Evolutionary conservation across 1,140 invertebrate genomes (phyloP).

Genomic region (Daktulosphaira vitifoliae): DNA sequence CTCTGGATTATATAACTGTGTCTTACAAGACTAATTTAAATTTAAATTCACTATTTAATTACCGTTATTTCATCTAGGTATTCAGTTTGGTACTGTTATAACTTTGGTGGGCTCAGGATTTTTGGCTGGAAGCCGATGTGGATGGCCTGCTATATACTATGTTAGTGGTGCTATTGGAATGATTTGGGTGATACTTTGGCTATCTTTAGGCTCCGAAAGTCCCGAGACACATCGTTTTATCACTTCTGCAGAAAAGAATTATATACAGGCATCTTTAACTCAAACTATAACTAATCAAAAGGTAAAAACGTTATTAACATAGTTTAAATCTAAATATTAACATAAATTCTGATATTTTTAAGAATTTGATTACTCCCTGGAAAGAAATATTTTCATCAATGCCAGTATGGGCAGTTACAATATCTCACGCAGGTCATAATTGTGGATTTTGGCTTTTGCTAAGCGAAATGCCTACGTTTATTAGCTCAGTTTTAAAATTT

Average conservation of each 20-base stretch:
- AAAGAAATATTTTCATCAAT: constrained; percentile 39
- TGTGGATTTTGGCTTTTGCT: constrained; percentile 86
- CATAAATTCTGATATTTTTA: no score
- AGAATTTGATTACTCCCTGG: constrained; percentile 41
- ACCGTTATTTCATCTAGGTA: constrained; percentile 17
- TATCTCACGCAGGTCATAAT: constrained; percentile 53
- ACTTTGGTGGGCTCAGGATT: constrained; percentile 56
- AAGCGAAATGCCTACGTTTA: constrained; percentile 82
- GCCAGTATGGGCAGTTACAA: constrained; percentile 52
- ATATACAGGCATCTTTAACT: constrained; percentile 36
- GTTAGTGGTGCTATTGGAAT: constrained; percentile 56
- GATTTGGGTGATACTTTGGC: constrained; percentile 54
- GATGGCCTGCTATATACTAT: constrained; percentile 74
- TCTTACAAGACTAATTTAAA: no score
- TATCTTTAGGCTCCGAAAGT: constrained; percentile 53
- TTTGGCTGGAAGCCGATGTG: constrained; percentile 51
- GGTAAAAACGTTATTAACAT: background rate
- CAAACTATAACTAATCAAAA: constrained; percentile 5
- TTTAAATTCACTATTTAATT: no score
- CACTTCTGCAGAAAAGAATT: constrained; percentile 47
- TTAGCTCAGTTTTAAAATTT: constrained; percentile 70
- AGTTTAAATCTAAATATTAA: no score
- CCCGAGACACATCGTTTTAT: constrained; percentile 55
- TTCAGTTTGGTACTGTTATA: constrained; percentile 62
- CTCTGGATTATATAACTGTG: no score